Evolutionary conservation across 2,888 invertebrate genomes (phyloP).

Genomic region (Gymnoscelis rufifasciata): DNA sequence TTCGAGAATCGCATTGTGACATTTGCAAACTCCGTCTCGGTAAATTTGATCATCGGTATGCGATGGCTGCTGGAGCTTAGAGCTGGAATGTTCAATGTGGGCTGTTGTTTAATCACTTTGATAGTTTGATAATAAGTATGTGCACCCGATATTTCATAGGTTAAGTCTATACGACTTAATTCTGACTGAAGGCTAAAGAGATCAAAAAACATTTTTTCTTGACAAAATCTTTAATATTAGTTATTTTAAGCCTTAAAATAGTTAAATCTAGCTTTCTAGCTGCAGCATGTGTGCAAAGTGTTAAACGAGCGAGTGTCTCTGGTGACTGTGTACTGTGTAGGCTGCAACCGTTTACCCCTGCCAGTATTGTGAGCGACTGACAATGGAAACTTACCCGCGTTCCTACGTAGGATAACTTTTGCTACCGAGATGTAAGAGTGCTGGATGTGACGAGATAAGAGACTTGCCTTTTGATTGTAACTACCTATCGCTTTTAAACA

Average conservation of each 20-base stretch:
- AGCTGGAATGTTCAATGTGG: too few relatives aligned
- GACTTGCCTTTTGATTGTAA: too few relatives aligned
- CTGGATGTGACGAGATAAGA: too few relatives aligned
- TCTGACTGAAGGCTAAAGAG: too few relatives aligned
- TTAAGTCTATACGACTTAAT: too few relatives aligned
- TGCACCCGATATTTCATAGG: too few relatives aligned
- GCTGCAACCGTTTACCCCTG: conserved; percentile 31
- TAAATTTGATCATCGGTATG: conserved; percentile 15
- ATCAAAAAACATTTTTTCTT: too few relatives aligned
- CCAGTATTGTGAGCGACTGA: conserved; percentile 34
- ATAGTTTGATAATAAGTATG: too few relatives aligned
- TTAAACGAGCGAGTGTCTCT: conserved; percentile 1
- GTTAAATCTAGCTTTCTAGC: too few relatives aligned
- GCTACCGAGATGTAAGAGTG: neutral
- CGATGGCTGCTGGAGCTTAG: neutral
- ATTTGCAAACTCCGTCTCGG: conserved; percentile 13
- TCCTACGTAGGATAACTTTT: conserved; percentile 17
- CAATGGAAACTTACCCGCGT: conserved; percentile 41
- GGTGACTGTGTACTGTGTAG: conserved; percentile 1
- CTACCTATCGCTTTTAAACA: too few relatives aligned
- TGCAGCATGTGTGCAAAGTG: neutral
- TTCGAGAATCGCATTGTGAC: conserved; percentile 13
- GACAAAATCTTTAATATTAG: neutral
- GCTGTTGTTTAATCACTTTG: too few relatives aligned
- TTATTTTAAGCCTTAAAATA: neutral